These are phyloP conservation scores for Tiliqua scincoides DNA, from an alignment of 2,113 vertebrate genomes.

Conservation along the genomic window DNA sequence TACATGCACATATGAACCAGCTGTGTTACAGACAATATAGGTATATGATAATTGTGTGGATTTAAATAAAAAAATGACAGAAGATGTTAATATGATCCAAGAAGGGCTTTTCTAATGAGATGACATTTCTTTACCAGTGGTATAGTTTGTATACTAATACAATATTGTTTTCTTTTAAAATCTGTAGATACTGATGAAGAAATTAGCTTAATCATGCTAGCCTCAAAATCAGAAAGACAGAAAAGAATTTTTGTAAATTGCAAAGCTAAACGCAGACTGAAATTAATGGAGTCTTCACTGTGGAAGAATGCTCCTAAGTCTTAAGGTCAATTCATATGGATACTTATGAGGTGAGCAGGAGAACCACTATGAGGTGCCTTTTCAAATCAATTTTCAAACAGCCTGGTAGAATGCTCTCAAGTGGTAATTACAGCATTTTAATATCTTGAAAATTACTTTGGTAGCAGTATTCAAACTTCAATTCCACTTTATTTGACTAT, in stretches of 20 bases:
- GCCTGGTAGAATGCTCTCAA: too few relatives aligned
- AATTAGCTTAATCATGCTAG: neutral
- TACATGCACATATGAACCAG: too few relatives aligned
- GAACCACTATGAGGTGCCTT: neutral
- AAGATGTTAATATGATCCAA: too few relatives aligned
- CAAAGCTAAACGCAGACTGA: neutral
- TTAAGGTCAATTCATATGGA: too few relatives aligned
- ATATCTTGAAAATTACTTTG: neutral
- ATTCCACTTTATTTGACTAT: neutral
- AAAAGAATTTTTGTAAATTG: neutral
- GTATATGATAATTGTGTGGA: too few relatives aligned
- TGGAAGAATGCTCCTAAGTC: neutral
- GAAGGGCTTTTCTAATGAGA: too few relatives aligned
- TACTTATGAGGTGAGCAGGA: too few relatives aligned
- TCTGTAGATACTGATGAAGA: neutral
- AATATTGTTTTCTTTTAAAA: neutral
- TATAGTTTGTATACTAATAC: too few relatives aligned
- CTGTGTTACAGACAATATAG: too few relatives aligned
- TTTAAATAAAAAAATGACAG: too few relatives aligned
- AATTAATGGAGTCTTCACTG: neutral
- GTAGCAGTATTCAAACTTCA: neutral
- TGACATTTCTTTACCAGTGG: too few relatives aligned
- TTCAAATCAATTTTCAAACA: neutral
- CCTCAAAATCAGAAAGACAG: neutral
- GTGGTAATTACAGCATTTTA: too few relatives aligned